Evolutionary conservation across 2,797 vertebrate genomes (phyloP), one percentile per base, ranked within the genome.

Genomic region (Lophotriccus pileatus): DNA sequence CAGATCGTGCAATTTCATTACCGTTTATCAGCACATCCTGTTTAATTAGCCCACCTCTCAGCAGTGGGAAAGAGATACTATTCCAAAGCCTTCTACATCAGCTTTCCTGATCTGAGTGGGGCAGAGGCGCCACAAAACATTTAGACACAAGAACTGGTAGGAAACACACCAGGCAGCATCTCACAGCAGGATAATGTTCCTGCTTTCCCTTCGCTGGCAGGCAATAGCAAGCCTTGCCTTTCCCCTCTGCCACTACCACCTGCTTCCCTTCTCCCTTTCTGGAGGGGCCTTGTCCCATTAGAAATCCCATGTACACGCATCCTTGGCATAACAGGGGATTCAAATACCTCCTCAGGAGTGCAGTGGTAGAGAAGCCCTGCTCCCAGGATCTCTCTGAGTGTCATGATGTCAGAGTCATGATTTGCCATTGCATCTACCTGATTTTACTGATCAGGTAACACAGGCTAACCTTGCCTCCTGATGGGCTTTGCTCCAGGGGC

Each of bases 401-500:
- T 44, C 15, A 2, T 4, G 4, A 36, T 7, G 8, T 7, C 1
- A 4, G 30, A 4, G 30, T 50, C 17, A 8, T 7, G n/a, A 14
- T 60, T 69, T 47, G 4, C 13, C 6, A 22, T 58, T 2, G 1
- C 24, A 39, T 14, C 34, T 20, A 20, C 17, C 34, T 28, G 14
- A 7, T 43, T 60, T 56, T 63, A 62, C 37, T 32, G 15, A 70
- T 24, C 46, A 37, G 46, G 11, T 30, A 60, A 41, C 8, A 8
- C 4, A 41, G 56, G 10, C 17, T 50, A 13, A 22, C 8, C 32
- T 70, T 56, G 24, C 15, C 15, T 47, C 16, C 34, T 32, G 37
- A 12, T 19, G 13, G 27, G 17, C 28, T 76, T 63, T 80, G 22
- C 39, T 68, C 36, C 44, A 30, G 30, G 12, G 9, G 8, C 25